Evolutionary conservation across 2,797 vertebrate species (phyloP).

Genomic region (Cheirogaleus major): DNA sequence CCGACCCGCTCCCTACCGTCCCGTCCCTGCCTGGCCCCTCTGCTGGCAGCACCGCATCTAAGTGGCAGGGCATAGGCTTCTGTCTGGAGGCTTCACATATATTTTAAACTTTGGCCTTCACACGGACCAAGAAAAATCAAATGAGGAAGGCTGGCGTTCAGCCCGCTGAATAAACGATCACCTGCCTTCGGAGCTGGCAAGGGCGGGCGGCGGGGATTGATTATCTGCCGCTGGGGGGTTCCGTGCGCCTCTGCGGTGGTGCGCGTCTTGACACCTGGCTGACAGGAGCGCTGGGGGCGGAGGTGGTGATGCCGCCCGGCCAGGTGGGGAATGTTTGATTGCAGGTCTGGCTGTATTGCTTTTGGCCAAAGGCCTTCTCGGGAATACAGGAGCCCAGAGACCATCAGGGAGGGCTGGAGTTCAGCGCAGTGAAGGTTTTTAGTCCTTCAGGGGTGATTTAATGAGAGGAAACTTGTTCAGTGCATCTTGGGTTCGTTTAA

Average conservation of each 20-base stretch:
- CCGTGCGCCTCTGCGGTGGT: fast-evolving
- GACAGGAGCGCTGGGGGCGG: fast-evolving
- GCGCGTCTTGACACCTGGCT: fast-evolving
- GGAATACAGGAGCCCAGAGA: not conserved
- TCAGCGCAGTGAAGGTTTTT: not conserved
- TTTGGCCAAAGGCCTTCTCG: not conserved
- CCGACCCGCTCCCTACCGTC: not conserved
- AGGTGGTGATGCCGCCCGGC: fast-evolving
- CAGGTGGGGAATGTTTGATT: fast-evolving
- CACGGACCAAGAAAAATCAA: not conserved
- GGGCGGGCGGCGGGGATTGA: not conserved
- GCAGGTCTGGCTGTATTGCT: not conserved
- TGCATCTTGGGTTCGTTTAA: no score
- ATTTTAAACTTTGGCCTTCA: not conserved
- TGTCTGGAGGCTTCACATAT: not conserved
- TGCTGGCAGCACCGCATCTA: fast-evolving
- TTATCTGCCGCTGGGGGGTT: not conserved
- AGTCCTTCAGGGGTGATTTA: not conserved
- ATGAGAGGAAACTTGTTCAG: fast-evolving
- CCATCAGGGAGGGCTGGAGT: not conserved
- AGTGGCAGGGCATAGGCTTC: not conserved
- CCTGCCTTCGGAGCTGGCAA: not conserved
- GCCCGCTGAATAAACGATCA: not conserved
- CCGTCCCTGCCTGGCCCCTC: fast-evolving
- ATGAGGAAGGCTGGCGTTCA: not conserved